phyloP scores from a whole-genome alignment of 1,140 invertebrate genomes.

The Bursaphelenchus mucronatus region DNA sequence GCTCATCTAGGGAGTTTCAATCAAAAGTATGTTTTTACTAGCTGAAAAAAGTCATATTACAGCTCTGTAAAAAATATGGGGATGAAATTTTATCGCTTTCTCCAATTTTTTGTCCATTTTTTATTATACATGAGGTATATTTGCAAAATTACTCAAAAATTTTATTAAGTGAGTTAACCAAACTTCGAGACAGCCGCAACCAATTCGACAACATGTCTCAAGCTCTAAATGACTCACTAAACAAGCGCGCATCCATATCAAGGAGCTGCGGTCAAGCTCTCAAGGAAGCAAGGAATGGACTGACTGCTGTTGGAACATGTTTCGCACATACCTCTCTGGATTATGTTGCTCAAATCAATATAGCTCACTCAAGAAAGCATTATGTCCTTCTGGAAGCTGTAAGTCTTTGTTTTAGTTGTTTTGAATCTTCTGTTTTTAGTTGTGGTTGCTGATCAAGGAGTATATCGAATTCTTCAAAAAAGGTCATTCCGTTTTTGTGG shows the following conservation, averaged over 20 bases:
- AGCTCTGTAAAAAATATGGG: slow-evolving; percentile 12
- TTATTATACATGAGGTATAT: slow-evolving; percentile 5
- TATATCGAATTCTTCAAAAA: slow-evolving; percentile 32
- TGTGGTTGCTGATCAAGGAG: slow-evolving; percentile 26
- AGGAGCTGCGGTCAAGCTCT: slow-evolving; percentile 44
- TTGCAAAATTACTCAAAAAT: slow-evolving; percentile 10
- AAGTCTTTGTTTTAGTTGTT: slow-evolving; percentile 18
- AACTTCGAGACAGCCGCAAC: slow-evolving; percentile 41
- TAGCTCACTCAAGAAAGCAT: slow-evolving; percentile 52
- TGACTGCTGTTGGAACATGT: slow-evolving; percentile 57
- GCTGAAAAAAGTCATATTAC: slow-evolving; percentile 4
- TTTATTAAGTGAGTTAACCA: slow-evolving; percentile 48
- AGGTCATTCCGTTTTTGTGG: slow-evolving; percentile 52
- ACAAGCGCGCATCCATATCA: slow-evolving; percentile 50
- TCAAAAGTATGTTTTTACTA: slow-evolving; percentile 41
- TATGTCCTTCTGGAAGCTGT: slow-evolving; percentile 57
- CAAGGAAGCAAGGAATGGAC: slow-evolving; percentile 46
- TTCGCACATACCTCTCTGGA: slow-evolving; percentile 58
- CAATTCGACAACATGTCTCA: slow-evolving; percentile 52
- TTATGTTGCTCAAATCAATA: slow-evolving; percentile 58
- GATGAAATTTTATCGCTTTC: slow-evolving; percentile 11
- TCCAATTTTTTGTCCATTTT: slow-evolving; percentile 13
- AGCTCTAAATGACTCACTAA: slow-evolving; percentile 49
- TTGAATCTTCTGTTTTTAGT: slow-evolving; percentile 26
- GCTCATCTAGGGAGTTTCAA: slow-evolving; percentile 37